Conservation (phyloP, 1,140 invertebrate species). For the Drosophila bocqueti region DNA sequence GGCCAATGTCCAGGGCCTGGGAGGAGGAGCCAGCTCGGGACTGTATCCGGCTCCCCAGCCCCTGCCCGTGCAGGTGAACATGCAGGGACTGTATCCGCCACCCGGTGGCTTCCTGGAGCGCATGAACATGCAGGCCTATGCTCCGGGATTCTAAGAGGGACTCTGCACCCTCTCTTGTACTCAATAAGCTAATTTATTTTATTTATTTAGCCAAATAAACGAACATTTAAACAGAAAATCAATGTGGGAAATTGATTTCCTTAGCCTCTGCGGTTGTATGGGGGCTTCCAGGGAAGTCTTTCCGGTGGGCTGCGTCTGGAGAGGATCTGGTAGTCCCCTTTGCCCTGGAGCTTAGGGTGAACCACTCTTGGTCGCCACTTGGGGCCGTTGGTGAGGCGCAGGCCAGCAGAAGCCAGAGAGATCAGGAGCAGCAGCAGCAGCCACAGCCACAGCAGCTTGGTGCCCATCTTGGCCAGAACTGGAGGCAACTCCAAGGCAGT, state of each 20-base stretch:
- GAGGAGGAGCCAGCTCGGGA: conserved; percentile 12
- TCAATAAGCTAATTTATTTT: conserved; percentile 62
- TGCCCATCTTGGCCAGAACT: conserved; percentile 64
- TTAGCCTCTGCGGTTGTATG: conserved; percentile 35
- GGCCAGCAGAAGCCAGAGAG: neutral
- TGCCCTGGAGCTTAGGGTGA: conserved; percentile 39
- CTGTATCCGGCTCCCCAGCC: conserved; percentile 33
- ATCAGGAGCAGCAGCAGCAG: neutral
- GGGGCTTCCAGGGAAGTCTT: neutral
- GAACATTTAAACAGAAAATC: conserved; percentile 34
- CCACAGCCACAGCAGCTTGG: conserved; percentile 24
- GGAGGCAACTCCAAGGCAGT: conserved; percentile 6
- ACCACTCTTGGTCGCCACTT: conserved; percentile 29
- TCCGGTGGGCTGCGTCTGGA: conserved; percentile 17
- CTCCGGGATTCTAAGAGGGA: conserved; percentile 38
- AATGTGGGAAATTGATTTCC: neutral
- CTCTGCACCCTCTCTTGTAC: neutral
- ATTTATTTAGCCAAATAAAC: conserved; percentile 70
- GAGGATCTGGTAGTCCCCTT: conserved; percentile 51
- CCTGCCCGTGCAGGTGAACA: conserved; percentile 15
- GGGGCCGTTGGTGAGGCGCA: conserved; percentile 9
- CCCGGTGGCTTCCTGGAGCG: conserved; percentile 35
- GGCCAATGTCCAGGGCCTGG: conserved; percentile 59
- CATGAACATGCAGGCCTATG: conserved; percentile 58
- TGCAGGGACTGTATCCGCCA: conserved; percentile 38